Base-by-base conservation (phyloP, 1,140 invertebrate species). In the Geopemphigus sp. region DNA sequence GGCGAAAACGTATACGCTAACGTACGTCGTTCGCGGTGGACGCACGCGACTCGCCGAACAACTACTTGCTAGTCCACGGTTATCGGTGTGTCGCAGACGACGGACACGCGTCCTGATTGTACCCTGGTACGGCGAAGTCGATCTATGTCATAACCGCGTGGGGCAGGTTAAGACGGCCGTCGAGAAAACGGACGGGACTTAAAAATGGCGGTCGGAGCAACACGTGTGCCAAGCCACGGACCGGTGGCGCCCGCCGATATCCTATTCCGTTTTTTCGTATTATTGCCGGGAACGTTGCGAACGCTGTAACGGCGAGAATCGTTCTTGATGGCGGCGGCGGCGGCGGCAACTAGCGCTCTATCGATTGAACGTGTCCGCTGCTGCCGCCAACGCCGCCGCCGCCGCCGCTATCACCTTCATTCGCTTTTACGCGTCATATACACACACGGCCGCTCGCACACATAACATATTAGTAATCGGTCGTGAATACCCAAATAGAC, bases 71-170 rank as follows among this genome's bases (percentile, higher is more conserved):
- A n/a, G n/a, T n/a, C n/a, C n/a, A n/a, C n/a, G n/a, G n/a, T n/a
- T n/a, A n/a, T n/a, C n/a, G n/a, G n/a, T n/a, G n/a, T n/a, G n/a
- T n/a, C n/a, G n/a, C n/a, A n/a, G n/a, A n/a, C 57, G 24, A 14
- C 24, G 24, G 4, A 24, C 22, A 14, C 8, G 24, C 5, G 24
- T 39, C 47, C 47, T 5, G 19, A 72, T 72, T 47, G 24, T 47
- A 54, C 50, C 68, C 68, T 72, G 50, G 50, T 72, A 72, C 68
- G 47, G 10, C 17, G 47, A 22, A 12, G 68, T 29, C 68, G 68
- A 54, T 72, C 24, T 54, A n/a, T 32, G 68, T 72, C 68, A 72
- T 72, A 72, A 72, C 68, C 22, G 8, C 17, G 47, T 17, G 50
- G 10, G 68, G 68, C 68, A 6, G 50, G 66, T 70, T 12, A 19